Percentiles rank a stretch among this genome's conserved stretches.
Conservation (phyloP, 2,797 vertebrate genomes). For the Peromyscus melanophrys region DNA sequence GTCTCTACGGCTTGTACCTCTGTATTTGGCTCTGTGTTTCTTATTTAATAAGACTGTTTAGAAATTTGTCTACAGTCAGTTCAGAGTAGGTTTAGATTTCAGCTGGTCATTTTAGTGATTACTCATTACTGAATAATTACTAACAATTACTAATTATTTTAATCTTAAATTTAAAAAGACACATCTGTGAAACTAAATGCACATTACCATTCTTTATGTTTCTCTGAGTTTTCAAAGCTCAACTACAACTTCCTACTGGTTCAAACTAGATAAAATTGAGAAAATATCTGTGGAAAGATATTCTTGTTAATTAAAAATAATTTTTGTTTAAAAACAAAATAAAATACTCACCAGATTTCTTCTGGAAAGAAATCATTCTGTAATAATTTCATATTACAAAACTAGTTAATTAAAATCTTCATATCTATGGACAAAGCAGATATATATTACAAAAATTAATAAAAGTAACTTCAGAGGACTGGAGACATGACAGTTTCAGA, state of each 20-base stretch:
- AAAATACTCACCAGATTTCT: too few relatives aligned
- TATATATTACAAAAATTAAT: not conserved
- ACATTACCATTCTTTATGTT: not conserved
- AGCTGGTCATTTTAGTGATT: not conserved
- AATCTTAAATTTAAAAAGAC: not conserved
- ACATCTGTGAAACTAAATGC: not conserved
- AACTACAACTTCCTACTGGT: not conserved
- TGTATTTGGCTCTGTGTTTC: too few relatives aligned
- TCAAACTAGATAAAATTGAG: not conserved
- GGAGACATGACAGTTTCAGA: not conserved
- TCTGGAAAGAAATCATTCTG: too few relatives aligned
- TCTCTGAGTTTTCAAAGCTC: conserved; percentile 4
- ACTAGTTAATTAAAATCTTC: conserved; percentile 37
- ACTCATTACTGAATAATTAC: not conserved
- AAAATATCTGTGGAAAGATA: not conserved
- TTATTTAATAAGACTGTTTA: too few relatives aligned
- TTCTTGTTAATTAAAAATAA: not conserved
- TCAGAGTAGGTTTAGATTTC: not conserved
- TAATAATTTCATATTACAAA: not conserved
- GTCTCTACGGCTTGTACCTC: too few relatives aligned
- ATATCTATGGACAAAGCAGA: not conserved
- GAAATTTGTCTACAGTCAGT: not conserved
- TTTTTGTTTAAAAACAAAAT: not conserved
- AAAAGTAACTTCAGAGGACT: not conserved
- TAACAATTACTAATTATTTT: not conserved